Percentiles rank a stretch among this genome's conserved stretches.
phyloP scores from a whole-genome alignment of 2,113 vertebrate species.

The Ameiurus melas region DNA sequence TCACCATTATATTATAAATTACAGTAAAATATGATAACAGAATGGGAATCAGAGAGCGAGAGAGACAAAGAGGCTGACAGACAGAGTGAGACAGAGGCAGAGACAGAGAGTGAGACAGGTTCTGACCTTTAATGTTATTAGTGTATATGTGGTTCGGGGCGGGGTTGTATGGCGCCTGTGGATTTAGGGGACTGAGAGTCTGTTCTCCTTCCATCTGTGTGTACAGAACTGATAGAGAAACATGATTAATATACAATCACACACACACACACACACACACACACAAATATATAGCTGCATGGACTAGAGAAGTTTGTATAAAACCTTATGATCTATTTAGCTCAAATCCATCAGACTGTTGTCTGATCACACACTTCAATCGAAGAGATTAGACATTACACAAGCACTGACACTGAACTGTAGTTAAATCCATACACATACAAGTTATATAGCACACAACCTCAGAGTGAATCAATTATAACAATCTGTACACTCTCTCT shows the following conservation, averaged over 20 bases:
- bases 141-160: neutral
- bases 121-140: slow-evolving; percentile 21
- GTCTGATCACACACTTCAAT: neutral
- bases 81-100: neutral
- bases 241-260: neutral
- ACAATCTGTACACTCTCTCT: neutral
- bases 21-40: neutral
- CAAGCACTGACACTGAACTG: neutral
- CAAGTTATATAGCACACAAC: neutral
- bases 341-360: neutral
- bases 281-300: neutral
- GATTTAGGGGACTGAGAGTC: neutral
- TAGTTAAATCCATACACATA: neutral
- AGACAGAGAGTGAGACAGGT: neutral
- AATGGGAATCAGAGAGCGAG: neutral
- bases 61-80: neutral
- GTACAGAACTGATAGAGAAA: neutral
- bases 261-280: neutral
- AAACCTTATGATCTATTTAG: neutral
- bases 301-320: neutral
- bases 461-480: neutral
- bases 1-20: neutral
- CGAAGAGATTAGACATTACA: neutral
- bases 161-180: slow-evolving; percentile 18
- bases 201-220: slow-evolving; percentile 8